phyloP scores from a whole-genome alignment of 2,888 invertebrate species.

The Latheticus oryzae region DNA sequence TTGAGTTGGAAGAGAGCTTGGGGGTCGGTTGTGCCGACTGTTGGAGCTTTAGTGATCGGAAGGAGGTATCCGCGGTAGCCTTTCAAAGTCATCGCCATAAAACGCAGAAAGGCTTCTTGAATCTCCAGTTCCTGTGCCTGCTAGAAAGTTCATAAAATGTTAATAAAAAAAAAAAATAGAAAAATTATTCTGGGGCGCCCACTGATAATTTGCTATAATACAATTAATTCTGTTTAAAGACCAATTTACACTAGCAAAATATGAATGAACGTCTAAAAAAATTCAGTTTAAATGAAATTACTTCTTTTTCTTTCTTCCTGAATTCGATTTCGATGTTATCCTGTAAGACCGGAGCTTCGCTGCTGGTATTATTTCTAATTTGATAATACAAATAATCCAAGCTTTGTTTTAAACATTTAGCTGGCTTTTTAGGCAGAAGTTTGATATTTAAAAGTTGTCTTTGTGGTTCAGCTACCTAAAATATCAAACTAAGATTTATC shows the following conservation, averaged over 20 bases:
- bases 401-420: constrained; percentile 81
- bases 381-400: constrained; percentile 80
- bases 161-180: constrained; percentile 3
- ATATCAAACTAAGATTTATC: constrained; percentile 42
- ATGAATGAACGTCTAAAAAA: too few relatives aligned
- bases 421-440: constrained; percentile 87
- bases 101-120: constrained; percentile 96
- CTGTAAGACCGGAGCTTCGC: constrained; percentile 40
- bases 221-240: too few relatives aligned
- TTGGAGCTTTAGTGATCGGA: constrained; percentile 94
- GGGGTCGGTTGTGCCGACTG: constrained; percentile 94
- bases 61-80: constrained; percentile 90
- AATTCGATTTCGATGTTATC: constrained; percentile 81
- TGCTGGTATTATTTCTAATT: constrained; percentile 65
- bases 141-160: constrained; percentile 65
- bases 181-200: too few relatives aligned
- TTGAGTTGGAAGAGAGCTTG: constrained; percentile 94
- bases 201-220: too few relatives aligned
- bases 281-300: too few relatives aligned
- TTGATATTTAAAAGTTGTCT: constrained; percentile 79
- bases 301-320: constrained; percentile 82
- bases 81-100: constrained; percentile 92
- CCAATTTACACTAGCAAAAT: too few relatives aligned
- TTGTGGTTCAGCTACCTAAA: constrained; percentile 87
- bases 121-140: constrained; percentile 92